Evolutionary conservation across 2,113 vertebrate species (phyloP).

Genomic region (Megaleporinus macrocephalus): DNA sequence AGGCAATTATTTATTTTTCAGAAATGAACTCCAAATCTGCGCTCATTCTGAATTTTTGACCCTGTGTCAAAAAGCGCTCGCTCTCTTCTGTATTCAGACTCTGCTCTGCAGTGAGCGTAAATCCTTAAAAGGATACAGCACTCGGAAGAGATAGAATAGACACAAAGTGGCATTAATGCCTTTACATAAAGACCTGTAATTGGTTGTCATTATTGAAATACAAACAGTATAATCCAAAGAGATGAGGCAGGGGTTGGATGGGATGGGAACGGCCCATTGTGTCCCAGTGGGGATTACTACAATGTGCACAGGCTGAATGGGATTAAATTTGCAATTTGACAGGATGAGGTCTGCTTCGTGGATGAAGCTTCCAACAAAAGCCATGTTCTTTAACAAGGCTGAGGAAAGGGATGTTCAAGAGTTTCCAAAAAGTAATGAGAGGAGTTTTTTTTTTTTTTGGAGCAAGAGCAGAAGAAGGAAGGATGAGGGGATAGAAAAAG

Average conservation of each 20-base stretch:
- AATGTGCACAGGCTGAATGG: slow-evolving; percentile 64
- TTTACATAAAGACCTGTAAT: slow-evolving; percentile 52
- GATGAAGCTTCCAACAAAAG: slow-evolving; percentile 63
- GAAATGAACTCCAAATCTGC: slow-evolving; percentile 29
- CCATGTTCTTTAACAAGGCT: slow-evolving; percentile 52
- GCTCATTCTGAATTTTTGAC: slow-evolving; percentile 19
- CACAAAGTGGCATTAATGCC: slow-evolving; percentile 32
- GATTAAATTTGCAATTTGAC: slow-evolving; percentile 63
- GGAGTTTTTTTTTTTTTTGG: slow-evolving; percentile 12
- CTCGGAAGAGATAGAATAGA: slow-evolving; percentile 25
- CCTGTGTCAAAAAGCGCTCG: slow-evolving; percentile 16
- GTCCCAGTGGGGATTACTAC: slow-evolving; percentile 61
- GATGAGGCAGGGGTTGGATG: slow-evolving; percentile 44
- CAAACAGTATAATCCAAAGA: slow-evolving; percentile 54
- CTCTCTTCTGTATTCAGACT: background rate
- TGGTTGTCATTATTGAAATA: slow-evolving; percentile 52
- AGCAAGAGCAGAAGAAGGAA: slow-evolving; percentile 36
- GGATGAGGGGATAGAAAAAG: slow-evolving; percentile 32
- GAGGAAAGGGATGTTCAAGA: slow-evolving; percentile 48
- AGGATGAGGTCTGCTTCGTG: slow-evolving; percentile 55
- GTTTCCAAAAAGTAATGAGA: slow-evolving; percentile 48
- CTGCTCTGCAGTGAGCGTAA: background rate
- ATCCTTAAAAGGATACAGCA: background rate
- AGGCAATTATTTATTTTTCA: slow-evolving; percentile 22
- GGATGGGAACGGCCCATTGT: slow-evolving; percentile 49